Conservation (phyloP, 2,888 invertebrate species). For the Xestobium rufovillosum region DNA sequence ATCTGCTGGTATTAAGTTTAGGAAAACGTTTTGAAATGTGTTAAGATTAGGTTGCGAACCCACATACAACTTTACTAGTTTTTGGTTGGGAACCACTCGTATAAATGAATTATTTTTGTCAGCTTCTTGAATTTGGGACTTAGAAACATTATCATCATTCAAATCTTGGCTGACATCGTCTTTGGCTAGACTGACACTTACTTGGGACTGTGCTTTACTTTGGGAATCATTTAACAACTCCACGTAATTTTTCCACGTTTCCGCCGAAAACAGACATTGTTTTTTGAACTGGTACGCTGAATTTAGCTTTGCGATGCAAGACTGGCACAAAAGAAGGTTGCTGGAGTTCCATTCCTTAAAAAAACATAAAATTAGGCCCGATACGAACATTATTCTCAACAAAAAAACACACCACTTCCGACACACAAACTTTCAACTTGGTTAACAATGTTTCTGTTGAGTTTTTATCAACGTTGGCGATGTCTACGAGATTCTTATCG, state of each 20-base stretch:
- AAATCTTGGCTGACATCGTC: conserved; percentile 13
- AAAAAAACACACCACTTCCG: conserved; percentile 39
- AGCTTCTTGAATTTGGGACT: conserved; percentile 10
- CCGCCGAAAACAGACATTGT: conserved; percentile 36
- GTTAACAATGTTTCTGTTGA: conserved; percentile 35
- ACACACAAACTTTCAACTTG: conserved; percentile 38
- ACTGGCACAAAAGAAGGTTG: conserved; percentile 37
- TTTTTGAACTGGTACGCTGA: conserved; percentile 38
- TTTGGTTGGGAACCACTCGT: conserved; percentile 32
- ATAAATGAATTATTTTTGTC: conserved; percentile 5
- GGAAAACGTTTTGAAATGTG: conserved; percentile 36
- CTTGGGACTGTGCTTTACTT: conserved; percentile 26
- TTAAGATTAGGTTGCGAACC: conserved; percentile 26
- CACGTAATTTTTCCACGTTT: conserved; percentile 34
- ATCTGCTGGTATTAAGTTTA: conserved; percentile 35
- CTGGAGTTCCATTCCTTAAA: conserved; percentile 38
- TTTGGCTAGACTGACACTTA: conserved; percentile 10
- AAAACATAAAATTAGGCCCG: conserved; percentile 3
- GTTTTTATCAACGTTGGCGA: conserved; percentile 37
- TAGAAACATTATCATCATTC: conserved; percentile 15
- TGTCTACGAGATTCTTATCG: conserved; percentile 37
- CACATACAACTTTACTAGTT: conserved; percentile 34
- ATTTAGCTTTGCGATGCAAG: conserved; percentile 37
- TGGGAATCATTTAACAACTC: conserved; percentile 28
- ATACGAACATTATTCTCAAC: too few species aligned